Conservation (phyloP, 2,888 invertebrate genomes). For the Eristalis arbustorum region DNA sequence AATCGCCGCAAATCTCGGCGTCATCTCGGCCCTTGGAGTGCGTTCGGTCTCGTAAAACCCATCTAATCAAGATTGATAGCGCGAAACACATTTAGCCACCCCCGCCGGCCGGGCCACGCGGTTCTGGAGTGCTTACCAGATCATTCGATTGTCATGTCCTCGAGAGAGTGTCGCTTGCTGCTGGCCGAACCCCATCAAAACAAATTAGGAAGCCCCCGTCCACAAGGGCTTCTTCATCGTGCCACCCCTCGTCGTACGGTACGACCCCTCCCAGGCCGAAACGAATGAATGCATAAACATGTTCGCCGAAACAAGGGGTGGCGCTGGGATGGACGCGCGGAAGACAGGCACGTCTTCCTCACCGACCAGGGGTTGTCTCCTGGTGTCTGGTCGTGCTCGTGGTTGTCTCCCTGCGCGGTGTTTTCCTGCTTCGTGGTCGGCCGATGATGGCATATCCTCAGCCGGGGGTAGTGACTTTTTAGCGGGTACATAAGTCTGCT, state of each 20-base stretch:
- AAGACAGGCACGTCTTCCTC: constrained; percentile 6
- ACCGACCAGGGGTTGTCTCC: constrained; percentile 19
- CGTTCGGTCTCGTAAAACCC: constrained; percentile 75
- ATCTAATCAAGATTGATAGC: constrained; percentile 80
- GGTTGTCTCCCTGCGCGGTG: constrained; percentile 8
- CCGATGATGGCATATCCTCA: constrained; percentile 36
- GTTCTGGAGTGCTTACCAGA: constrained; percentile 36
- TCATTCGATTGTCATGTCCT: constrained; percentile 59
- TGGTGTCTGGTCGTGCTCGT: background rate
- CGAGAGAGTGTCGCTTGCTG: constrained; percentile 2
- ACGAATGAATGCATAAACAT: constrained; percentile 71
- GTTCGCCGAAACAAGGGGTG: constrained; percentile 61
- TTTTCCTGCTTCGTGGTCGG: constrained; percentile 62
- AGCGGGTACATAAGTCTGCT: constrained; percentile 65
- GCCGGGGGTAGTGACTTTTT: constrained; percentile 59
- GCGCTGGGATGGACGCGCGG: constrained; percentile 6
- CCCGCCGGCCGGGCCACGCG: background rate
- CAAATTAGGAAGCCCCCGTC: constrained; percentile 53
- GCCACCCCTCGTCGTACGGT: background rate
- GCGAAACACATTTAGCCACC: constrained; percentile 77
- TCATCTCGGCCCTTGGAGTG: constrained; percentile 39
- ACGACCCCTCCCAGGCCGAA: too few relatives aligned
- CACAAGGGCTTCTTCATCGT: background rate
- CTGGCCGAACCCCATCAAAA: constrained; percentile 52
- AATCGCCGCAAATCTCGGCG: constrained; percentile 62